Base-by-base conservation (phyloP, 2,113 vertebrate species). In the Hemiprocne comata region DNA sequence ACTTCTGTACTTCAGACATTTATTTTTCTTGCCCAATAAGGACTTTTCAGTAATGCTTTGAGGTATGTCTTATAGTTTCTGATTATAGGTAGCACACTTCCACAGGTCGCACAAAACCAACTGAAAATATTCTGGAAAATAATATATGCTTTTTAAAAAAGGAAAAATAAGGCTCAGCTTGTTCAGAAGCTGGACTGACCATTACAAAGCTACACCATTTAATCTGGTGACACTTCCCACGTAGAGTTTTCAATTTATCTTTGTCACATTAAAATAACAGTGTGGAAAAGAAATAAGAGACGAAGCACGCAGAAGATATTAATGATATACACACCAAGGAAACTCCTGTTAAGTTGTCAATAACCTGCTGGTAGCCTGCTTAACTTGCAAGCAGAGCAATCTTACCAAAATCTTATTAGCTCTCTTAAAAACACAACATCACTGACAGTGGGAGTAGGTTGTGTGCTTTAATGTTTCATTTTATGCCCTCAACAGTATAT, bases 401-500 rank as follows among this genome's bases (percentile, higher is more conserved):
- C 65, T 90, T 72, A 72, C 54, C 61, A 89, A 86, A 94, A 86
- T 57, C 26, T 83, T 83, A 40, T 64, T 44, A 92, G n/a, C 28
- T 92, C 5, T 85, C 66, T 79, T 79, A 76, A 94, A 88, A 87
- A 90, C 25, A 89, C 70, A 90, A 17, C 51, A 80, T 69, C 93
- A 96, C 66, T 94, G 88, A 89, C 79, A 89, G 60, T 93, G 85
- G 66, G 85, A 96, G 57, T 82, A 75, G 14, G 81, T 77, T 79
- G 42, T 94, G 51, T 94, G 90, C 92, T 96, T 96, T 70, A 74
- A 40, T 85, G 87, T 87, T 57, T 50, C 92, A 87, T 93, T 92
- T 89, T 83, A 90, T 92, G 89, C 73, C 94, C 94, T 93, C 58
- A 92, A 46, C 54, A 54, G 58, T 95, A 81, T 85, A 67, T 61